Base-by-base conservation (phyloP, 2,888 invertebrate genomes). In the Drosophila rubida region DNA sequence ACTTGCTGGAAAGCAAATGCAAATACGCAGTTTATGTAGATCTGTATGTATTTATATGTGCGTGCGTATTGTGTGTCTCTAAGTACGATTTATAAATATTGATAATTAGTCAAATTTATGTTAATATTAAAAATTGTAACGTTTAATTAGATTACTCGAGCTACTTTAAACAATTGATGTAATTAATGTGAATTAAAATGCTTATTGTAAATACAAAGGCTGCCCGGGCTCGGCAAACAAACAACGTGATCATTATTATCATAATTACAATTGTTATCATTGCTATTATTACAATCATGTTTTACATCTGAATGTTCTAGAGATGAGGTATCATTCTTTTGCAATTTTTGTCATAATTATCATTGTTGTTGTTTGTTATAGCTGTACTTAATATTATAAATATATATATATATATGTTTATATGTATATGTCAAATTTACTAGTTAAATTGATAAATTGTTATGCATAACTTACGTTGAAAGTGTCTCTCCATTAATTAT, bases 351-450 rank as follows among this genome's bases (percentile, higher is more conserved):
- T 80, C 60, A 60, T 66, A 65, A 32, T 44, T 61, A 61, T 67
- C 67, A 85, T 60, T 86, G 78, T 87, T 82, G 88, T 82, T 87
- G 77, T 82, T 85, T 86, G 86, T 82, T 82, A 86, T 83, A 73
- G 80, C 83, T 83, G 82, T 82, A 82, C 82, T 82, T 86, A 82
- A 87, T 64, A 50, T 51, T 44, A 19, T 19, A 19, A 19, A 19
- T 19, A 1, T 2, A 19, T 44, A 39, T 11, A 30, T 2, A 42
- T 39, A 58, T 30, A 41, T 23, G 48, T 39, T 68, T 37, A 49
- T 30, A 37, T 41, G 59, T 23, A 37, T 42, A 35, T 48, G 32
- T 11, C n/a, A 23, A 41, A 4, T 35, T 44, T 44, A 54, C 39
- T 37, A 37, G 22, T 49, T 61, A 48, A 60, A 54, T 27, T 14